Base-by-base conservation (phyloP, 2,888 invertebrate species). In the Anthrax anthrax region DNA sequence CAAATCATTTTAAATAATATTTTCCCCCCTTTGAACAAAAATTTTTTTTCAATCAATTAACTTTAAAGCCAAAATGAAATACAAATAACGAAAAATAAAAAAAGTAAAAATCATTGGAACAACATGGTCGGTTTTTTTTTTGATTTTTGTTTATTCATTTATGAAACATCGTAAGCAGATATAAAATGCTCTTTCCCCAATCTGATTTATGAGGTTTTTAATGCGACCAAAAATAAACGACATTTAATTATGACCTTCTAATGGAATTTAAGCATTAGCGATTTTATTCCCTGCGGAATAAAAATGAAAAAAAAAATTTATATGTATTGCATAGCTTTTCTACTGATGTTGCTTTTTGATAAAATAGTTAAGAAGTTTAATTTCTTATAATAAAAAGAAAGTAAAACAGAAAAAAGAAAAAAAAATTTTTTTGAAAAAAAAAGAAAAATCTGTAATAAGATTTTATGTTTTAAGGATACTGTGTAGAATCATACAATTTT, bases 161-260 rank as follows among this genome's bases (percentile, higher is more conserved):
- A n/a, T n/a, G n/a, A n/a, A n/a, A n/a, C n/a, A n/a, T 51, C 50
- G 48, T 48, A 48, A 48, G 47, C 48, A 51, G 48, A 50, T 48
- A 48, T 44, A 48, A 50, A 48, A 23, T 8, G 23, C 4, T 46
- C 44, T 42, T 39, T 40, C 29, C 39, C 39, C 34, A 42, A 29
- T 44, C 49, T 64, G 63, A 64, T 64, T 64, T 64, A 64, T 64
- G 59, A 55, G 54, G 54, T 60, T 63, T 63, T 63, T 64, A 64
- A 64, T 64, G 64, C 58, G 62, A 56, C 61, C 55, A 60, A 62
- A 50, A 63, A 60, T 62, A 62, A 64, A 58, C 63, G 64, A 64
- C 63, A 64, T 64, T 64, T 64, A 64, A 64, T 64, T 64, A 64
- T 57, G 62, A 56, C 57, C 58, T 56, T 61, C 61, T 64, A 64